Conservation (phyloP, 2,797 vertebrate species). For the Myoxocephalus aenaeus region DNA sequence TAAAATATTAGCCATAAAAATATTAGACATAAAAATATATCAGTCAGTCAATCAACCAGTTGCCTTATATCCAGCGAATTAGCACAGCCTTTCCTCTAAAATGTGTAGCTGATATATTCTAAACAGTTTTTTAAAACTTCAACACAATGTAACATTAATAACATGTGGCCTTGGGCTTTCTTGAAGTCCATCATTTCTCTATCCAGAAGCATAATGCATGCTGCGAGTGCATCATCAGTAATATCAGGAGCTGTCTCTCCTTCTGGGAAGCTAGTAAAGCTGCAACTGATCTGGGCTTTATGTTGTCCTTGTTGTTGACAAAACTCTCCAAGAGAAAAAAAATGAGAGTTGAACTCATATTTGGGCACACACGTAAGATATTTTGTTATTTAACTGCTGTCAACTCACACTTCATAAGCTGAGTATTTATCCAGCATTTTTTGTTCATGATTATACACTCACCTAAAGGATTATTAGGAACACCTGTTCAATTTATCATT, state of each 20-base stretch:
- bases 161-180: slow-evolving; percentile 59
- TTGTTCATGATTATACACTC: background rate
- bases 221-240: background rate
- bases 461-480: too few species aligned
- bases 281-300: background rate
- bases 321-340: too few species aligned
- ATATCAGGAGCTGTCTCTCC: background rate
- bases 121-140: slow-evolving; percentile 8
- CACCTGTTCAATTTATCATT: too few species aligned
- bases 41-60: background rate
- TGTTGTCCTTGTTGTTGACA: background rate
- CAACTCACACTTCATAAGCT: background rate
- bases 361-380: background rate
- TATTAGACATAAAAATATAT: background rate
- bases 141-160: slow-evolving; percentile 57
- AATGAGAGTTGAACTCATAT: background rate
- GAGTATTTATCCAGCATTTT: background rate
- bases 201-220: background rate
- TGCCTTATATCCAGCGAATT: slow-evolving; percentile 21
- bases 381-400: background rate
- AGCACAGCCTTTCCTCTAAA: slow-evolving; percentile 18
- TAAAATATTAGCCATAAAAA: background rate
- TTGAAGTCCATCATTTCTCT: slow-evolving; percentile 22
- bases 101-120: slow-evolving; percentile 33
- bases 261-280: background rate